Percentiles rank a stretch among this genome's conserved stretches.
These are phyloP conservation scores for Aleiodes sp. DNA, from an alignment of 1,140 invertebrate species.

Conservation along the genomic window DNA sequence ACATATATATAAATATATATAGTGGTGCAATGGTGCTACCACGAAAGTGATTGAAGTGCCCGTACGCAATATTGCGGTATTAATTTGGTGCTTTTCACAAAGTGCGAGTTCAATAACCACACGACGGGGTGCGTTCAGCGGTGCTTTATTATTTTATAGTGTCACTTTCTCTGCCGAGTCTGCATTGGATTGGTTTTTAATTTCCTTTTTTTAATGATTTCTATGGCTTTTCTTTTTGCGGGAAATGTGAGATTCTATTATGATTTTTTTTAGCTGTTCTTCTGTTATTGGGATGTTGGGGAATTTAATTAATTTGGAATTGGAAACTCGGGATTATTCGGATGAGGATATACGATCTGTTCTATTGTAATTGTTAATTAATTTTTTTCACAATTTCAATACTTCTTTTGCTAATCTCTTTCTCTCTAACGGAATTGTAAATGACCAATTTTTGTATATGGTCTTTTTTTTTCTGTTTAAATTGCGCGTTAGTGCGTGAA, in stretches of 20 bases:
- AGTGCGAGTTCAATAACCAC: slow-evolving; percentile 59
- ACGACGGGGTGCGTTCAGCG: slow-evolving; percentile 58
- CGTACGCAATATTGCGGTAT: slow-evolving; percentile 43
- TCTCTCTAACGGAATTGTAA: background rate
- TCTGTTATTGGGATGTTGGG: background rate
- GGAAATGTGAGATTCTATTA: background rate
- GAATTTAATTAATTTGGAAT: background rate
- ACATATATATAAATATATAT: background rate
- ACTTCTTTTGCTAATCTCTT: background rate
- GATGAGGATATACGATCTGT: slow-evolving; percentile 1
- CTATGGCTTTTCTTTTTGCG: background rate
- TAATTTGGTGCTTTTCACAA: slow-evolving; percentile 59
- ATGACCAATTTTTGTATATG: background rate
- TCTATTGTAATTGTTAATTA: slow-evolving; percentile 3
- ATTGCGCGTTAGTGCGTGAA: slow-evolving; percentile 2
- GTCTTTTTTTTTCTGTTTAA: background rate
- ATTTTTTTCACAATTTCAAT: background rate
- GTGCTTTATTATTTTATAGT: slow-evolving; percentile 38
- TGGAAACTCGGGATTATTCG: background rate
- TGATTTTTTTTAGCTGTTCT: background rate
- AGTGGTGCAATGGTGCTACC: slow-evolving; percentile 36
- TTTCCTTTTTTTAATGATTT: background rate
- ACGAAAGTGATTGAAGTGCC: slow-evolving; percentile 41
- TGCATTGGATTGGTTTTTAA: slow-evolving; percentile 43
- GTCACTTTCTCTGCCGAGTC: slow-evolving; percentile 57